Conservation (phyloP, 2,113 vertebrate genomes). For the Pseudolaguvia tuberculata region DNA sequence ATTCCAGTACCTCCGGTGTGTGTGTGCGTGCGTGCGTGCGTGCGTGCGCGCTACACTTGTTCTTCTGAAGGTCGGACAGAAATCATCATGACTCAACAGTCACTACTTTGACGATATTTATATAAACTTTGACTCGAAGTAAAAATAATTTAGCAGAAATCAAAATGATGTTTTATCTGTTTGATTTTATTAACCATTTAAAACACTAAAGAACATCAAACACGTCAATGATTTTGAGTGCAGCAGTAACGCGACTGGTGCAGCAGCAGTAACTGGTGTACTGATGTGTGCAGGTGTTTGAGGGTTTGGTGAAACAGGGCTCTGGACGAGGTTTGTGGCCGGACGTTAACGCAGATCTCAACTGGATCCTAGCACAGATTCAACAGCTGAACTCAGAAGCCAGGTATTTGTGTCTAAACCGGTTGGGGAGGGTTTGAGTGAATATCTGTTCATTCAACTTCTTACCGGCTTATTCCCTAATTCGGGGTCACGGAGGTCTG, state of each 20-base stretch:
- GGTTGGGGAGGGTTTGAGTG: too few species aligned
- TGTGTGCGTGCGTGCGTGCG: background rate
- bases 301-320: conserved; percentile 31
- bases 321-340: conserved; percentile 62
- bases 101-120: background rate
- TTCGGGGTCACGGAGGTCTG: too few species aligned
- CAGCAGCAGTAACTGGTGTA: background rate
- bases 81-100: background rate
- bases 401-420: conserved; percentile 61
- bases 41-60: background rate
- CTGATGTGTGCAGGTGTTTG: conserved; percentile 43
- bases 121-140: too few species aligned
- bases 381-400: conserved; percentile 78
- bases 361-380: conserved; percentile 82
- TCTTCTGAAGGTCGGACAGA: background rate
- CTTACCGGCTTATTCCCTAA: too few species aligned
- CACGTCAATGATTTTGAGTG: too few species aligned
- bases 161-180: too few species aligned
- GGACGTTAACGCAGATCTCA: conserved; percentile 73
- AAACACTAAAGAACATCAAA: too few species aligned
- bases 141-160: too few species aligned
- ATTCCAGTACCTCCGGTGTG: too few species aligned
- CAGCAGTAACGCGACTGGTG: too few species aligned
- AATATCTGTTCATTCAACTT: too few species aligned
- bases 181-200: too few species aligned